Base-by-base conservation (phyloP, 2,113 vertebrate species). In the Charadrius vociferus region DNA sequence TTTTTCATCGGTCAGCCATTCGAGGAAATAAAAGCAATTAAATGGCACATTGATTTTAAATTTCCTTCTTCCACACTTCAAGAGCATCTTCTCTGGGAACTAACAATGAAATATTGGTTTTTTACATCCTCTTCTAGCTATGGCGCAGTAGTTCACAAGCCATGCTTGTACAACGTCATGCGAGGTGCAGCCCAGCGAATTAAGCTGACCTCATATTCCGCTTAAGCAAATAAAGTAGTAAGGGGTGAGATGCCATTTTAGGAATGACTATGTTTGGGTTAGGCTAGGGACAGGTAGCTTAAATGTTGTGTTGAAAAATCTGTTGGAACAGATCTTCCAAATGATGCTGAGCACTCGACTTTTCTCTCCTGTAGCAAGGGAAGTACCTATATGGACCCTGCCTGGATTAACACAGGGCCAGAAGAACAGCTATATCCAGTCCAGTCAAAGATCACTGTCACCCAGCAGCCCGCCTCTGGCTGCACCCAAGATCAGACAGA, bases 1-100 rank as follows among this genome's bases (percentile, higher is more conserved):
- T 74, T 95, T 95, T 95, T 90, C 81, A 95, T 77, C 94, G 75
- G 83, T 79, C 65, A 83, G 36, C 83, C 85, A 65, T 93, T 95
- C 95, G 63, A 90, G 52, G 84, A 95, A 94, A 91, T 83, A 88
- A 93, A 93, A 91, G 55, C 67, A 96, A 93, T 92, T 94, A 96
- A 95, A 91, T 77, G 93, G 85, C 52, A 94, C 79, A 90, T 68
- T 93, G 90, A 79, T 93, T 96, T 95, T 83, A 91, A 86, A 96
- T 93, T 94, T 96, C 30, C 50, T 86, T 85, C 49, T 85, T 73
- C 52, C 19, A 63, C 43, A 68, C 37, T 85, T 93, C 58, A 81
- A 45, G 22, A 39, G 5, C 67, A 62, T 71, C 29, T 88, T 62
- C 39, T 73, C 37, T 45, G 13, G 21, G 45, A 96, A 55, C 62